A percentile compares a stretch with the other conserved stretches of the same genome.
phyloP scores from a whole-genome alignment of 2,113 vertebrate species.

The Aptenodytes patagonicus region DNA sequence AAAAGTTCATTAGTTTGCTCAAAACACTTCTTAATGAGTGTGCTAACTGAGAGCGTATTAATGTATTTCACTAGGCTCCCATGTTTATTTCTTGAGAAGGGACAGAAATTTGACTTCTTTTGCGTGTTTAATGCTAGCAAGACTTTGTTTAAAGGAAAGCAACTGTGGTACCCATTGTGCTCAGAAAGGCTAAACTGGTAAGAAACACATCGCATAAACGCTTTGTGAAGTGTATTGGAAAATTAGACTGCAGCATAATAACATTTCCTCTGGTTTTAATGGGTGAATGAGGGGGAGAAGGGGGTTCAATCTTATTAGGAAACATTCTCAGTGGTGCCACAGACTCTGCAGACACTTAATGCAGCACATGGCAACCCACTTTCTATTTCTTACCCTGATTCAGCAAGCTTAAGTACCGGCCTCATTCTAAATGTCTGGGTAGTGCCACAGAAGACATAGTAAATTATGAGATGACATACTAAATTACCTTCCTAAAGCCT shows the following conservation, averaged over 20 bases:
- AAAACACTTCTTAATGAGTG: slow-evolving; percentile 49
- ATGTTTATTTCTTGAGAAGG: slow-evolving; percentile 51
- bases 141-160: neutral
- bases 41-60: slow-evolving; percentile 57
- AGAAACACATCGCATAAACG: neutral
- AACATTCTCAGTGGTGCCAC: neutral
- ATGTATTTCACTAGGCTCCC: slow-evolving; percentile 13
- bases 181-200: slow-evolving; percentile 7
- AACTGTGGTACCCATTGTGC: neutral
- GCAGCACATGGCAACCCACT: neutral
- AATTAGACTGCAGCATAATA: neutral
- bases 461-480: neutral
- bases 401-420: neutral
- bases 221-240: slow-evolving; percentile 29
- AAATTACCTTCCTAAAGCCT: neutral
- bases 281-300: neutral
- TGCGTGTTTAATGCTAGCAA: slow-evolving; percentile 16
- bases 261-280: neutral
- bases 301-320: neutral
- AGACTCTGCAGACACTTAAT: neutral
- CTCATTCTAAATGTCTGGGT: neutral
- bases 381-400: neutral
- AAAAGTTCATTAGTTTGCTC: slow-evolving; percentile 60
- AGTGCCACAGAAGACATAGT: neutral
- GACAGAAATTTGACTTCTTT: neutral